Evolutionary conservation across 2,888 invertebrate genomes (phyloP).

Genomic region (Phalangium opilio): DNA sequence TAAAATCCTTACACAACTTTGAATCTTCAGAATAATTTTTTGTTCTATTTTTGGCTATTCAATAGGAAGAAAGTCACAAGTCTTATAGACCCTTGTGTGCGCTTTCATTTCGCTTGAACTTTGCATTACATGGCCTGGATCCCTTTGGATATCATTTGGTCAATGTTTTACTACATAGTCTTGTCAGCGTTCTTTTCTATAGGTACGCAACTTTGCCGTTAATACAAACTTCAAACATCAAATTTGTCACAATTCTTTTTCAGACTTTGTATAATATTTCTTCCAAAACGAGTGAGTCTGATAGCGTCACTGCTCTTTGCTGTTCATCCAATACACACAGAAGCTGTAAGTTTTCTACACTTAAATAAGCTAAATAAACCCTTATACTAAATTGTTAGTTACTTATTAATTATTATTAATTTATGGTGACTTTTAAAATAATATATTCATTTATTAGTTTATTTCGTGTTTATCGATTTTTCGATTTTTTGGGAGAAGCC

Average conservation of each 20-base stretch:
- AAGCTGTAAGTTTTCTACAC: constrained; percentile 12
- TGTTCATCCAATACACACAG: constrained; percentile 18
- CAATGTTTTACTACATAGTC: constrained; percentile 14
- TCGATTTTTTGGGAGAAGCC: too few species aligned
- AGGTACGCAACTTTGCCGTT: constrained; percentile 39
- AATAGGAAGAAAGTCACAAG: constrained; percentile 83
- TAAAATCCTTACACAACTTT: too few species aligned
- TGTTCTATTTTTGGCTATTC: not conserved
- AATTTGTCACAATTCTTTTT: constrained; percentile 1
- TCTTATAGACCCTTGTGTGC: constrained; percentile 18
- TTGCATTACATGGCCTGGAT: constrained; percentile 14
- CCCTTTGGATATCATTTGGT: constrained; percentile 16
- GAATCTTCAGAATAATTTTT: too few species aligned
- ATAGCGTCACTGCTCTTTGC: constrained; percentile 14
- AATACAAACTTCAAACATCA: too few species aligned
- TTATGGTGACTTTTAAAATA: too few species aligned
- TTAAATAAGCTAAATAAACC: too few species aligned
- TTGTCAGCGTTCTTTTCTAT: constrained; percentile 65
- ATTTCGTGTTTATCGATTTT: too few species aligned
- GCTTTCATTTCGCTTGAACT: constrained; percentile 16
- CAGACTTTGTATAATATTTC: constrained; percentile 16
- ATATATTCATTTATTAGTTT: too few species aligned
- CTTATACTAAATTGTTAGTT: too few species aligned
- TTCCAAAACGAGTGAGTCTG: constrained; percentile 11
- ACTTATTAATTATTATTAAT: too few species aligned